A percentile compares a stretch with the other conserved stretches of the same genome.
Conservation (phyloP, 2,888 invertebrate genomes). For the Athetis lepigone region DNA sequence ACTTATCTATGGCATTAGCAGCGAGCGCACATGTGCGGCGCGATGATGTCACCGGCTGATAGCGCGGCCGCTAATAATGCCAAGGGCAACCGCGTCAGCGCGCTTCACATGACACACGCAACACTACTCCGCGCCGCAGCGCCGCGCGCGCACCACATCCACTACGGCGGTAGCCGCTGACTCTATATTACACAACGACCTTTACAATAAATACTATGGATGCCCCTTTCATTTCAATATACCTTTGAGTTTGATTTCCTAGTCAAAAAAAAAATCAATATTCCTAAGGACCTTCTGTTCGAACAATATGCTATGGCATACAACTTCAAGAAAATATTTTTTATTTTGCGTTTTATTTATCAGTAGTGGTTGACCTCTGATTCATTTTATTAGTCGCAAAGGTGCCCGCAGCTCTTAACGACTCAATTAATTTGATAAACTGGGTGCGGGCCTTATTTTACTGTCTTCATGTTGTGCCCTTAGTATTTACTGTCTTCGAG, state of each 20-base stretch:
- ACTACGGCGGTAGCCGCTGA: constrained; percentile 4
- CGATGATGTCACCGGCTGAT: constrained; percentile 72
- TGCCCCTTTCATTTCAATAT: not conserved
- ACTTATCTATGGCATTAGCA: not conserved
- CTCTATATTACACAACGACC: not conserved
- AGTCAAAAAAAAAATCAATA: too few species aligned
- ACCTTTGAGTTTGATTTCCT: too few species aligned
- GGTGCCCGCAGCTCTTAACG: constrained; percentile 19
- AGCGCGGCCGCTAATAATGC: constrained; percentile 78
- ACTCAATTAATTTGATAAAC: constrained; percentile 15
- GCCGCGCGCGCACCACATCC: constrained; percentile 2
- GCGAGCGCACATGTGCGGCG: constrained; percentile 11
- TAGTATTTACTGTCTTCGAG: not conserved
- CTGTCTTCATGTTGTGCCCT: not conserved
- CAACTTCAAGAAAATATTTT: constrained; percentile 26
- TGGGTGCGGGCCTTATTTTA: not conserved
- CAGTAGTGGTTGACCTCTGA: constrained; percentile 41
- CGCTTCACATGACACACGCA: constrained; percentile 33
- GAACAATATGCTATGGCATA: not conserved
- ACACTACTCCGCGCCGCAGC: constrained; percentile 1
- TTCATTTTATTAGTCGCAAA: constrained; percentile 9
- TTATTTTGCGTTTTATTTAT: constrained; percentile 35
- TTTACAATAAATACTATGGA: not conserved
- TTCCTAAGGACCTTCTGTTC: constrained; percentile 5
- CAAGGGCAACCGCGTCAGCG: constrained; percentile 80